phyloP scores from a whole-genome alignment of 2,113 vertebrate species.

The Tichodroma muraria region DNA sequence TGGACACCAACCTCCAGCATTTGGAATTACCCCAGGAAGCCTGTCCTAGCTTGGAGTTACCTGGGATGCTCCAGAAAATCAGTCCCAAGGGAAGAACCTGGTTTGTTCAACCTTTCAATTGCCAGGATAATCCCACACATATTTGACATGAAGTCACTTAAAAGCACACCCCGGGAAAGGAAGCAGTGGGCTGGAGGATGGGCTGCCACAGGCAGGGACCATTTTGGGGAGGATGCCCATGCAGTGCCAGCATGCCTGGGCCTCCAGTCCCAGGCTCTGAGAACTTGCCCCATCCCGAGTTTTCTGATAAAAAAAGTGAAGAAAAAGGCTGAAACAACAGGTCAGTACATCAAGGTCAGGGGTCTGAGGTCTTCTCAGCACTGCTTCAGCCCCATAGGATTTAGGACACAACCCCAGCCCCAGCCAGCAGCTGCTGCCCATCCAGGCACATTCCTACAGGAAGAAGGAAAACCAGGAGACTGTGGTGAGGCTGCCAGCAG shows the following conservation, averaged over 20 bases:
- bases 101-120: neutral
- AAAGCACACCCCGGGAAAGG: neutral
- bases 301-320: neutral
- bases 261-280: neutral
- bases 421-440: neutral
- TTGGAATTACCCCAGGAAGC: neutral
- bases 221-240: neutral
- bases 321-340: neutral
- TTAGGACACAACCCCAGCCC: neutral
- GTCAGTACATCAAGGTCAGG: neutral
- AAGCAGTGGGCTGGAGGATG: neutral
- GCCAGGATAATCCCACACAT: neutral
- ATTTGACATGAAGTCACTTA: neutral
- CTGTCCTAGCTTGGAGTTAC: neutral
- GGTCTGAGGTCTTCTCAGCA: neutral
- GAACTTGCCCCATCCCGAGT: neutral
- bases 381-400: neutral
- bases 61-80: neutral
- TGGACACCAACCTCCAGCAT: neutral
- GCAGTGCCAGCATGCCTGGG: neutral
- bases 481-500: neutral
- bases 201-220: neutral
- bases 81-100: neutral
- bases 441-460: neutral
- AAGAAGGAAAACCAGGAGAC: neutral